Percentiles rank a stretch among this genome's conserved stretches.
These are phyloP conservation scores for Norana najaformis DNA, from an alignment of 2,888 invertebrate genomes.

Conservation along the genomic window DNA sequence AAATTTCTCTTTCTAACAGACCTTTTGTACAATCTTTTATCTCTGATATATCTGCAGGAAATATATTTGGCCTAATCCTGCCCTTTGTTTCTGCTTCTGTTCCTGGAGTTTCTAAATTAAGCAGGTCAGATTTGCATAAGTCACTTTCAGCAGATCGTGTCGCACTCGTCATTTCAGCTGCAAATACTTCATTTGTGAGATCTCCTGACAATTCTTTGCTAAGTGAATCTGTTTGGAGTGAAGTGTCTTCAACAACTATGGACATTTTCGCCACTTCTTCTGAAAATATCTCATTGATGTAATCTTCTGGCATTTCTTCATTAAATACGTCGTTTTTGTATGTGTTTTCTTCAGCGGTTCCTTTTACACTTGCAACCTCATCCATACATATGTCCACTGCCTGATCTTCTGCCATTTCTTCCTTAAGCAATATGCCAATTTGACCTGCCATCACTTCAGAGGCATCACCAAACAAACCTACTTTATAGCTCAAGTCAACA, in stretches of 20 bases:
- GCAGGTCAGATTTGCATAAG: too few relatives aligned
- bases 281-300: not conserved
- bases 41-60: too few relatives aligned
- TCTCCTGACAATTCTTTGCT: not conserved
- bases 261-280: not conserved
- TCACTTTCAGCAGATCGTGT: too few relatives aligned
- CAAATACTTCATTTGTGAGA: too few relatives aligned
- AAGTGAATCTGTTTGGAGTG: not conserved
- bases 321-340: not conserved
- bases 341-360: not conserved
- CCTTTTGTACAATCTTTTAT: too few relatives aligned
- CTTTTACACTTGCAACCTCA: not conserved
- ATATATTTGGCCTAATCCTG: too few relatives aligned
- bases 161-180: too few relatives aligned
- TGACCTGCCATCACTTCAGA: not conserved
- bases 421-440: not conserved
- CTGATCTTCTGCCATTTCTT: not conserved
- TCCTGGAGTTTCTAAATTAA: too few relatives aligned
- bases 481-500: too few relatives aligned
- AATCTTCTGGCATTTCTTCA: not conserved
- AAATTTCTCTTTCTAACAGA: too few relatives aligned
- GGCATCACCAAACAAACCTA: too few relatives aligned
- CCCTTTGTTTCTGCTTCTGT: too few relatives aligned
- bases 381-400: not conserved
- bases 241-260: not conserved